phyloP scores from a whole-genome alignment of 2,113 vertebrate genomes.

The Notothenia coriiceps region DNA sequence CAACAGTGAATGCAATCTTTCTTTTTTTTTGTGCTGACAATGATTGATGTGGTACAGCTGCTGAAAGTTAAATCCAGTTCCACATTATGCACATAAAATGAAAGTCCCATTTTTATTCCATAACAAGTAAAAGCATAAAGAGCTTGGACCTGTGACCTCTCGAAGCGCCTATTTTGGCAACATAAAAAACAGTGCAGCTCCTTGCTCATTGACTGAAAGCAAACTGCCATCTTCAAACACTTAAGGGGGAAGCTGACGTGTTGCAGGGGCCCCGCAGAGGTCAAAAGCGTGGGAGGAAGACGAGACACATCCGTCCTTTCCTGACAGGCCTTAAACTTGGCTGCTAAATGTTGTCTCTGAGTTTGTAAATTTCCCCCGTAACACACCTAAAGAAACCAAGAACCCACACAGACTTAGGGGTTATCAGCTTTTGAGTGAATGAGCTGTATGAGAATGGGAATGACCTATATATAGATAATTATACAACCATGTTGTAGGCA shows the following conservation, averaged over 20 bases:
- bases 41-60: neutral
- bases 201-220: conserved; percentile 55
- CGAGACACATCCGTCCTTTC: conserved; percentile 67
- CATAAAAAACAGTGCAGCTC: conserved; percentile 40
- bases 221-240: conserved; percentile 65
- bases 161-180: conserved; percentile 50
- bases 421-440: conserved; percentile 28
- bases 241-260: conserved; percentile 72
- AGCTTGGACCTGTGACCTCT: conserved; percentile 47
- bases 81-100: neutral
- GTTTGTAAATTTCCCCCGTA: conserved; percentile 37
- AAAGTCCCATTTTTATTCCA: neutral
- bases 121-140: conserved; percentile 28
- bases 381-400: conserved; percentile 4
- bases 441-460: conserved; percentile 15
- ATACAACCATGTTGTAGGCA: conserved; percentile 53
- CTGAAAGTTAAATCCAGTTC: neutral
- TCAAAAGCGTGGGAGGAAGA: conserved; percentile 78
- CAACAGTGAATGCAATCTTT: conserved; percentile 14
- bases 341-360: conserved; percentile 41
- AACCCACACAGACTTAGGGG: neutral
- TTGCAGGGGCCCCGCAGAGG: conserved; percentile 75
- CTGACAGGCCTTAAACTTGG: conserved; percentile 52
- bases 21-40: neutral
- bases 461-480: conserved; percentile 18